A percentile compares a stretch with the other conserved stretches of the same genome.
Evolutionary conservation across 2,888 invertebrate genomes (phyloP).

Genomic region (Alentia gelatinosa): DNA sequence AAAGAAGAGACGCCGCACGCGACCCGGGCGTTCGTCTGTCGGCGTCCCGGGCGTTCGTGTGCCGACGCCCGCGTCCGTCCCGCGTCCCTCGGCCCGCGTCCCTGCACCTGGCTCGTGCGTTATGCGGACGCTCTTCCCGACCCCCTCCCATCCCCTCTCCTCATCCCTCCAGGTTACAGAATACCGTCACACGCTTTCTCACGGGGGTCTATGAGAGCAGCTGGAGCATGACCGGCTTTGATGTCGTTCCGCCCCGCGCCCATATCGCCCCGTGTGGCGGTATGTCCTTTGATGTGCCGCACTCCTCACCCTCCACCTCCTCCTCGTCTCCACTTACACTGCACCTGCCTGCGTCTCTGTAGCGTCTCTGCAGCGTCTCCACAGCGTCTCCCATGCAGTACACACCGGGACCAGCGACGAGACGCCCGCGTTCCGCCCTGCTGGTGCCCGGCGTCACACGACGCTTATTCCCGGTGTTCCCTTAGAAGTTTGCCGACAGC

Average conservation of each 20-base stretch:
- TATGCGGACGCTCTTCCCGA: not conserved
- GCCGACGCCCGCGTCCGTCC: not conserved
- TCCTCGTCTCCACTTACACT: not conserved
- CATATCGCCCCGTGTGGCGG: constrained; percentile 34
- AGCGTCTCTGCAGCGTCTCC: not conserved
- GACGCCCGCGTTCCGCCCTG: not conserved
- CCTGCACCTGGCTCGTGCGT: not conserved
- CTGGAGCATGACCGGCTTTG: not conserved
- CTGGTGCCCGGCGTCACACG: not conserved
- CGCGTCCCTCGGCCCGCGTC: not conserved
- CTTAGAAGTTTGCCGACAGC: not conserved
- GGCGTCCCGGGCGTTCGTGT: too few relatives aligned
- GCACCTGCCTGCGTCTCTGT: not conserved
- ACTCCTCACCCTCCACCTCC: not conserved
- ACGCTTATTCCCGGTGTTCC: not conserved
- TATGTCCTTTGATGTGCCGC: constrained; percentile 9
- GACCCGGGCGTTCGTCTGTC: not conserved
- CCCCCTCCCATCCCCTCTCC: not conserved
- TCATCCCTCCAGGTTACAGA: not conserved
- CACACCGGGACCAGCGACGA: not conserved
- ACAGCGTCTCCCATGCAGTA: not conserved
- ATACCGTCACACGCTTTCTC: constrained; percentile 25
- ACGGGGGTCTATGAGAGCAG: not conserved
- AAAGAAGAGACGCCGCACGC: not conserved
- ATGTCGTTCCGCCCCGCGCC: not conserved